Evolutionary conservation across 2,113 vertebrate genomes (phyloP).

Genomic region (Dasyurus viverrinus): DNA sequence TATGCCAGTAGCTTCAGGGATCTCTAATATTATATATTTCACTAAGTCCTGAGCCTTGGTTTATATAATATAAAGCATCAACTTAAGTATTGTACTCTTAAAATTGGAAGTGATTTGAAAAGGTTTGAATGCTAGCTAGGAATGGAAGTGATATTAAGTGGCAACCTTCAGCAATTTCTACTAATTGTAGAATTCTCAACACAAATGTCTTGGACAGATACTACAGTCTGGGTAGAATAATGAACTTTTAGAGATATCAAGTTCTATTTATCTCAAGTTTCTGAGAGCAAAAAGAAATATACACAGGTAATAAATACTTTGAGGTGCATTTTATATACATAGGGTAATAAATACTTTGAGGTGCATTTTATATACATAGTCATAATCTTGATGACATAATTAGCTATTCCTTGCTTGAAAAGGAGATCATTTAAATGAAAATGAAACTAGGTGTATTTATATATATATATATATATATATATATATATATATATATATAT

Average conservation of each 20-base stretch:
- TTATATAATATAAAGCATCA: not conserved
- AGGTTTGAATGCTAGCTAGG: not conserved
- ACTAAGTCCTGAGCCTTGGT: not conserved
- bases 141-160: conserved; percentile 13
- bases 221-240: conserved; percentile 13
- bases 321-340: not conserved
- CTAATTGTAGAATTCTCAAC: conserved; percentile 4
- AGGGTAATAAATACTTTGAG: not conserved
- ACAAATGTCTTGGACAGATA: not conserved
- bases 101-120: conserved; percentile 33
- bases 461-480: not conserved
- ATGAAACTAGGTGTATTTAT: conserved; percentile 24
- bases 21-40: not conserved
- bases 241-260: conserved; percentile 42
- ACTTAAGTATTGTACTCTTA: conserved; percentile 25
- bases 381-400: not conserved
- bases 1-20: conserved; percentile 18
- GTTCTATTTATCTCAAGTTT: not conserved
- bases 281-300: not conserved
- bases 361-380: not conserved
- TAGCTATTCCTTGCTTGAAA: not conserved
- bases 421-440: conserved; percentile 43
- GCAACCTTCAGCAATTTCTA: conserved; percentile 8
- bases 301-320: not conserved
- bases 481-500: not conserved